These are phyloP conservation scores for Glaucopsyche alexis DNA, from an alignment of 2,888 invertebrate genomes.

Conservation along the genomic window DNA sequence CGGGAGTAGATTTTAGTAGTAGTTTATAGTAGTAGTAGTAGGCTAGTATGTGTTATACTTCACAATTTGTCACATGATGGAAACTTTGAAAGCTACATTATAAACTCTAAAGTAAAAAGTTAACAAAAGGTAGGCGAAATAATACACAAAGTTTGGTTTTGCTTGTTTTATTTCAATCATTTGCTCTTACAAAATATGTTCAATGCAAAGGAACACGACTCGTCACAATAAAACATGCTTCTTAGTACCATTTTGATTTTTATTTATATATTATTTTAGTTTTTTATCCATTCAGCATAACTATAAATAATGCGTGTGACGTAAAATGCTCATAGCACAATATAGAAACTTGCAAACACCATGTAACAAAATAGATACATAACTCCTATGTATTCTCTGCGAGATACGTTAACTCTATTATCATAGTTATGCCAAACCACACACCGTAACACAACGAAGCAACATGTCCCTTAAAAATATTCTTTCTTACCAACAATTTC, in stretches of 20 bases:
- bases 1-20: too few relatives aligned
- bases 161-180: constrained; percentile 81
- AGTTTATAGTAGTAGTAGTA: too few relatives aligned
- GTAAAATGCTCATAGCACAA: constrained; percentile 80
- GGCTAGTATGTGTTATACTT: too few relatives aligned
- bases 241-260: constrained; percentile 80
- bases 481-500: constrained; percentile 83
- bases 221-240: constrained; percentile 80
- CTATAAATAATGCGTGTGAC: constrained; percentile 79
- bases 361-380: constrained; percentile 81
- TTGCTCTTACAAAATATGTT: constrained; percentile 81
- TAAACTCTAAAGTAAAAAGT: too few relatives aligned
- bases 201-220: constrained; percentile 81
- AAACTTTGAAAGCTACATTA: too few relatives aligned
- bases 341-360: constrained; percentile 81
- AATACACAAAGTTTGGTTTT: constrained; percentile 70
- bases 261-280: constrained; percentile 78
- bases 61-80: too few relatives aligned
- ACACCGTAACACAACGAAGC: constrained; percentile 78
- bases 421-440: constrained; percentile 79
- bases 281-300: constrained; percentile 74
- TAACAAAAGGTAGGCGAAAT: constrained; percentile 46
- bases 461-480: constrained; percentile 82
- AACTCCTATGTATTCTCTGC: constrained; percentile 73
- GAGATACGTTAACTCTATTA: constrained; percentile 73